These are phyloP conservation scores for Trichopria drosophilae DNA, from an alignment of 2,888 invertebrate species.

Conservation along the genomic window DNA sequence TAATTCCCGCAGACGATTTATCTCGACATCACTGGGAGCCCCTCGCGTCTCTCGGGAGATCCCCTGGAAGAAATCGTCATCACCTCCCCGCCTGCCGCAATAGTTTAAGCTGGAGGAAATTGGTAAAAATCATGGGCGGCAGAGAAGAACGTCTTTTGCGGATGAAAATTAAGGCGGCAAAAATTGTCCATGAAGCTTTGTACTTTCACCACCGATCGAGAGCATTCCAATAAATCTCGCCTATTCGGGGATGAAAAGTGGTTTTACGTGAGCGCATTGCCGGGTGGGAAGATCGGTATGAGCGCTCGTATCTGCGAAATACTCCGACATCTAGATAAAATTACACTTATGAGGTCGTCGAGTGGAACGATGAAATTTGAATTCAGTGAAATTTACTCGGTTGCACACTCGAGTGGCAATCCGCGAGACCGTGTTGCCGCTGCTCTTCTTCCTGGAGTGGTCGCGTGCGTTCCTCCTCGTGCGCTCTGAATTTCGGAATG, in stretches of 20 bases:
- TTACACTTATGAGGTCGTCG: constrained; percentile 20
- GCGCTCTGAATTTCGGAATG: too few species aligned
- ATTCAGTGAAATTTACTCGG: constrained; percentile 41
- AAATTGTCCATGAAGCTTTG: constrained; percentile 34
- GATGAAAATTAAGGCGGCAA: constrained; percentile 43
- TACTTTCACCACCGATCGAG: constrained; percentile 38
- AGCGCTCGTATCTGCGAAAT: constrained; percentile 13
- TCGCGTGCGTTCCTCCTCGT: too few species aligned
- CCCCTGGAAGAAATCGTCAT: constrained; percentile 29
- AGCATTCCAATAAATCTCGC: constrained; percentile 37
- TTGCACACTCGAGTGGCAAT: constrained; percentile 40
- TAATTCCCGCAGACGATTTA: constrained; percentile 47
- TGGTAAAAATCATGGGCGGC: too few species aligned
- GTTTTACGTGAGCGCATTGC: constrained; percentile 9
- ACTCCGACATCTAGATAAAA: constrained; percentile 15
- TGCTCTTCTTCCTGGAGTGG: constrained; percentile 22
- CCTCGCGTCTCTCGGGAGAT: constrained; percentile 29
- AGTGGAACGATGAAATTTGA: constrained; percentile 41
- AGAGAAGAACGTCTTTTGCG: too few species aligned
- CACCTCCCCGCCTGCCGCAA: too few species aligned
- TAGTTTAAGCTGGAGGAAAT: too few species aligned
- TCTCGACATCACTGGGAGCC: constrained; percentile 39
- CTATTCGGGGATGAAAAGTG: constrained; percentile 20
- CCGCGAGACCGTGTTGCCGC: constrained; percentile 25
- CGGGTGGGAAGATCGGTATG: constrained; percentile 3